phyloP scores from a whole-genome alignment of 2,888 invertebrate genomes.

The Apamea crenata region DNA sequence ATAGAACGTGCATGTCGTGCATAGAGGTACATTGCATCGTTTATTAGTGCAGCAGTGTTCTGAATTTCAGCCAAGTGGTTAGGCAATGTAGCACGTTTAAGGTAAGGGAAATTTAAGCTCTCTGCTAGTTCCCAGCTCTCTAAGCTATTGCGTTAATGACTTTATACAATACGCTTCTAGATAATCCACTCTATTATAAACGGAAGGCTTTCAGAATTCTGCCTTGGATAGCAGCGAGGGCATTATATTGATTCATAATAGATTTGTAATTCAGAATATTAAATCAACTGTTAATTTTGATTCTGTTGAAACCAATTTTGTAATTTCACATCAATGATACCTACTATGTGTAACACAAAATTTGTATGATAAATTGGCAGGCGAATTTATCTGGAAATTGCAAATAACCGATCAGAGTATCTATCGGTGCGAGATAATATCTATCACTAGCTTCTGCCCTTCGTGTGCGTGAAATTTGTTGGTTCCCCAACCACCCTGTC shows the following conservation, averaged over 20 bases:
- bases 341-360: not conserved
- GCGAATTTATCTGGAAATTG: constrained; percentile 11
- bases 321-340: not conserved
- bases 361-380: constrained; percentile 1
- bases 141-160: constrained; percentile 41
- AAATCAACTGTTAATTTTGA: constrained; percentile 4
- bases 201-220: not conserved
- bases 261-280: constrained; percentile 3
- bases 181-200: constrained; percentile 13
- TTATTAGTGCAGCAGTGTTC: constrained; percentile 61
- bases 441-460: not conserved
- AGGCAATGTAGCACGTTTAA: constrained; percentile 51
- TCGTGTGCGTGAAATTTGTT: not conserved
- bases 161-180: constrained; percentile 29
- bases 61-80: constrained; percentile 68
- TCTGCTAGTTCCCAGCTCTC: constrained; percentile 18
- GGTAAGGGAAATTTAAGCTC: constrained; percentile 53
- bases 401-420: constrained; percentile 17
- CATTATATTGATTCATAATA: not conserved
- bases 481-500: not conserved
- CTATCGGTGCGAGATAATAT: constrained; percentile 22
- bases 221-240: not conserved
- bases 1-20: constrained; percentile 63
- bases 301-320: constrained; percentile 17
- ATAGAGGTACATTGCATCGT: constrained; percentile 60